Evolutionary conservation across 2,888 invertebrate genomes (phyloP).

Genomic region (Meteorus colon): DNA sequence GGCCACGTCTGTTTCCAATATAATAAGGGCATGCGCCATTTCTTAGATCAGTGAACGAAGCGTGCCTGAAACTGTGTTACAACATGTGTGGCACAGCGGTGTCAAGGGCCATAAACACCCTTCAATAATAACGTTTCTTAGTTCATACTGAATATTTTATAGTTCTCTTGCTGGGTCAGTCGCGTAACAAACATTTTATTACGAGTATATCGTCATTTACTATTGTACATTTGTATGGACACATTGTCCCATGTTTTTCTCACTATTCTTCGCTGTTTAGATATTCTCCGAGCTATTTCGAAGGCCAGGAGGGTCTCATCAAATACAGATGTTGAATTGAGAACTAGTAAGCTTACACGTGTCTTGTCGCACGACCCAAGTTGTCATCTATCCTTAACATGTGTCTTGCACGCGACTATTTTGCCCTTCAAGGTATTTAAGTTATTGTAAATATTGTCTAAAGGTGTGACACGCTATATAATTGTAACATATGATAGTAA

Average conservation of each 20-base stretch:
- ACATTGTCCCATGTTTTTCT: constrained; percentile 48
- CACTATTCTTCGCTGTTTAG: constrained; percentile 42
- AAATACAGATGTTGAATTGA: constrained; percentile 11
- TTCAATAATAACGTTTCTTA: constrained; percentile 26
- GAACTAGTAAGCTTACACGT: constrained; percentile 33
- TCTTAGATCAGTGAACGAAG: constrained; percentile 17
- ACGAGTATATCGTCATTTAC: constrained; percentile 42
- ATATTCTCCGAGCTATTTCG: constrained; percentile 51
- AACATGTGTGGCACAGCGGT: constrained; percentile 56
- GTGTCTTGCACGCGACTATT: constrained; percentile 26
- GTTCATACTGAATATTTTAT: not conserved
- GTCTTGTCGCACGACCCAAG: constrained; percentile 18
- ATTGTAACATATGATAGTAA: no score
- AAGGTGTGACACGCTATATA: not conserved
- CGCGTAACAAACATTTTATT: constrained; percentile 29
- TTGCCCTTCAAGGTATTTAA: constrained; percentile 32
- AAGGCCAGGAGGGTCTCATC: constrained; percentile 24
- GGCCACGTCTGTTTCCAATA: not conserved
- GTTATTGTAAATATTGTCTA: constrained; percentile 10
- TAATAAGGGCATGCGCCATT: not conserved
- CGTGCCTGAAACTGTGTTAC: constrained; percentile 39
- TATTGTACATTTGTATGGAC: constrained; percentile 51
- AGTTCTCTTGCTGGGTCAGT: constrained; percentile 22
- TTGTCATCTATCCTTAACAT: not conserved
- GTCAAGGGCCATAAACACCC: not conserved